These are phyloP conservation scores for Lepidonotus clava DNA, from an alignment of 2,888 invertebrate species.

Conservation along the genomic window DNA sequence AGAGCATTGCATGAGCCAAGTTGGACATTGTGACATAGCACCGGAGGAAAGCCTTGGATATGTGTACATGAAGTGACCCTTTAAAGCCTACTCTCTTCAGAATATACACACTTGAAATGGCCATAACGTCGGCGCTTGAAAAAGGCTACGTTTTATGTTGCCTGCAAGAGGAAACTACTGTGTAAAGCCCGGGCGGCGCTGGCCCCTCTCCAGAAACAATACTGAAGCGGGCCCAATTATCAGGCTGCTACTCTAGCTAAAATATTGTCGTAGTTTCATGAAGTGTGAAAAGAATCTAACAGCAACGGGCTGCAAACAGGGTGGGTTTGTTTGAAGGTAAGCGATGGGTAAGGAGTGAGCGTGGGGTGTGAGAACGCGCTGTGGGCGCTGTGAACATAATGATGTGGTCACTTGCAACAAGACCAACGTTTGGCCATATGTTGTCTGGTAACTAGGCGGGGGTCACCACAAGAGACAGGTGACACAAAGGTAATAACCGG, in stretches of 20 bases:
- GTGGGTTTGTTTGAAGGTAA: slow-evolving; percentile 43
- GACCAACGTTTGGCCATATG: background rate
- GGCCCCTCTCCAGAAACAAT: slow-evolving; percentile 33
- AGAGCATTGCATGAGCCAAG: too few species aligned
- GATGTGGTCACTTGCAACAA: slow-evolving; percentile 42
- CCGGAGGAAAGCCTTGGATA: background rate
- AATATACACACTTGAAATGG: background rate
- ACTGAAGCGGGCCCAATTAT: slow-evolving; percentile 36
- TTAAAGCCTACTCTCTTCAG: background rate
- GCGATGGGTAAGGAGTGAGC: background rate
- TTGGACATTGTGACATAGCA: too few species aligned
- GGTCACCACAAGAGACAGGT: slow-evolving; percentile 37
- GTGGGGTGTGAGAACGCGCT: slow-evolving; percentile 16
- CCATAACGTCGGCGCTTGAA: background rate
- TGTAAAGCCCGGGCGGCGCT: background rate
- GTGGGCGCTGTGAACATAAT: background rate
- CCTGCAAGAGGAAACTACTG: background rate
- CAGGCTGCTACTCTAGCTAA: background rate
- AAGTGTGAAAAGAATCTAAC: slow-evolving; percentile 48
- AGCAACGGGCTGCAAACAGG: slow-evolving; percentile 44
- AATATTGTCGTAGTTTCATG: slow-evolving; percentile 35
- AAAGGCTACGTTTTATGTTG: background rate
- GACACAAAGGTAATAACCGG: slow-evolving; percentile 40
- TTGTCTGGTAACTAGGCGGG: slow-evolving; percentile 39
- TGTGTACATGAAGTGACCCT: background rate